Base-by-base conservation (phyloP, 1,140 invertebrate genomes). In the Diorhabda sublineata region DNA sequence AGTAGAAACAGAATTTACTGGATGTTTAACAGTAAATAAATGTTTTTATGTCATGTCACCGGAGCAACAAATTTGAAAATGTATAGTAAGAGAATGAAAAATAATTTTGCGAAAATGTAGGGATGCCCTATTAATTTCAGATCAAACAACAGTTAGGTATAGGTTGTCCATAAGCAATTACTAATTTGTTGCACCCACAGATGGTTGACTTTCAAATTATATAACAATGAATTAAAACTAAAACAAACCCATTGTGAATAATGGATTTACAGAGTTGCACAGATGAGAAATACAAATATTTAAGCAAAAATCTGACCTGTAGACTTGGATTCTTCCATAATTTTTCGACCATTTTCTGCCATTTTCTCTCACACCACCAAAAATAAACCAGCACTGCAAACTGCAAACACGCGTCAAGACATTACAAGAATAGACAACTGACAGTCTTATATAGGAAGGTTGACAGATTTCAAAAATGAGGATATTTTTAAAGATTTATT, bases 271-370 rank as follows among this genome's bases (percentile, higher is more conserved):
- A 42, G 8, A 26, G 11, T 44, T 11, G n/a, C 26, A 7, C 42
- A 43, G 6, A n/a, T 11, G n/a, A 45, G 45, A 11, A n/a, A 9
- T 41, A 44, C 45, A 42, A 41, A 43, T 44, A 3, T 4, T 75
- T 74, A 70, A 73, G 70, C 72, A 72, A 65, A 42, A 64, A 61
- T 73, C 74, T 76, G 85, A 87, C 85, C 85, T 85, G 81, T 81
- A 77, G 83, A 82, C 78, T 83, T 84, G 74, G 81, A 79, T 80
- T 83, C 82, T 81, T 84, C 83, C 78, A 81, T 80, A 81, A 83
- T 82, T 78, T 85, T 82, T 82, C 84, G 84, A 82, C 83, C 84
- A 81, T 83, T 85, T 83, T 87, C 85, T 80, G 85, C 85, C 85
- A 87, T 87, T 84, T 87, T 86, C 84, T 82, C 82, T 77, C 82